Evolutionary conservation across 1,140 invertebrate genomes (phyloP).

Genomic region (Pseudomyrmex gracilis): DNA sequence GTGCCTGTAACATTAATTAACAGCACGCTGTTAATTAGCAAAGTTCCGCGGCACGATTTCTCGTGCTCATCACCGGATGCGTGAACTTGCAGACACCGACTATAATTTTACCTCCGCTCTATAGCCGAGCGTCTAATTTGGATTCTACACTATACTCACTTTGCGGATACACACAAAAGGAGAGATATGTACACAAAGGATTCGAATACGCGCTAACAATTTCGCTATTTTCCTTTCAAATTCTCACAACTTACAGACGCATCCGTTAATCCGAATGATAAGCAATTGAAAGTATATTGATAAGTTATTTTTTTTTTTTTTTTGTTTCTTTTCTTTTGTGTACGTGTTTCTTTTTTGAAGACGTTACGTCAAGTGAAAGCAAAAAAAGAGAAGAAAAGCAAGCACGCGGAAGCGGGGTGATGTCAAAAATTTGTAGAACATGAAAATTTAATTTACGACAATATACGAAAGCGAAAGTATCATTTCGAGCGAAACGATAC

Average conservation of each 20-base stretch:
- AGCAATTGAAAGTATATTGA: too few relatives aligned
- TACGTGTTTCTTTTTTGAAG: neutral
- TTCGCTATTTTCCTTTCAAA: neutral
- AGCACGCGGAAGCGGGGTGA: slow-evolving; percentile 23
- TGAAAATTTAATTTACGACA: slow-evolving; percentile 29
- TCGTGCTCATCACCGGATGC: slow-evolving; percentile 39
- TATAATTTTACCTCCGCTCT: slow-evolving; percentile 39
- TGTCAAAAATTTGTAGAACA: slow-evolving; percentile 16
- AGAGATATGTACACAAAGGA: neutral
- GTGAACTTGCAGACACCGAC: slow-evolving; percentile 32
- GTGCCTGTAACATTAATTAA: slow-evolving; percentile 72
- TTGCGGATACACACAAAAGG: slow-evolving; percentile 8
- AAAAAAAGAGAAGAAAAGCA: neutral
- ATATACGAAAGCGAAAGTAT: slow-evolving; percentile 40
- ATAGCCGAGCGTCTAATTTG: slow-evolving; percentile 37
- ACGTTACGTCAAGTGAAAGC: neutral
- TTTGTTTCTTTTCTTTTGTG: neutral
- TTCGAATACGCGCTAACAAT: neutral
- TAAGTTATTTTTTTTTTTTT: neutral
- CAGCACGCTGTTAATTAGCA: slow-evolving; percentile 70
- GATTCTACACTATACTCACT: slow-evolving; percentile 22
- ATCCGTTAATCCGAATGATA: neutral
- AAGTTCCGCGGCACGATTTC: slow-evolving; percentile 62
- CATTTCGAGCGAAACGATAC: slow-evolving; percentile 37
- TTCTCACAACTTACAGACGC: neutral